Percentiles rank a stretch among this genome's conserved stretches.
These are phyloP conservation scores for Crenichthys baileyi DNA, from an alignment of 2,797 vertebrate genomes.

Conservation along the genomic window DNA sequence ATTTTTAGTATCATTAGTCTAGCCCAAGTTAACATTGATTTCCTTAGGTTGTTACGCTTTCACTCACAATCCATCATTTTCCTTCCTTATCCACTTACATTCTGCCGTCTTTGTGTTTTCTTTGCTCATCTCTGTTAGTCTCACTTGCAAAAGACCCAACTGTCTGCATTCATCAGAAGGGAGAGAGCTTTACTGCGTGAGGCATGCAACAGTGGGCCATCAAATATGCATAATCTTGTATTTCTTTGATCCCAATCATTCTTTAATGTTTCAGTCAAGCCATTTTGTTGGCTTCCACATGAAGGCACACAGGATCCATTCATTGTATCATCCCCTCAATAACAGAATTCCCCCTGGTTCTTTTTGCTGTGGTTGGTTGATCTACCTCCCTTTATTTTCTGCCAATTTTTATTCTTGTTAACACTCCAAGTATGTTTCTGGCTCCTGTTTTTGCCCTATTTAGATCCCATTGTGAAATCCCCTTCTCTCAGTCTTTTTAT, in stretches of 20 bases:
- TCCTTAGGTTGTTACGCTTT: slow-evolving; percentile 28
- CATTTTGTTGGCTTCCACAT: slow-evolving; percentile 43
- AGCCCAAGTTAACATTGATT: slow-evolving; percentile 41
- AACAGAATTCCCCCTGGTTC: slow-evolving; percentile 31
- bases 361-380: slow-evolving; percentile 41
- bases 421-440: slow-evolving; percentile 20
- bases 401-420: slow-evolving; percentile 17
- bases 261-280: slow-evolving; percentile 54
- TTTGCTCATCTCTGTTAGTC: slow-evolving; percentile 46
- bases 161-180: slow-evolving; percentile 59
- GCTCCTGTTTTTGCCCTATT: slow-evolving; percentile 23
- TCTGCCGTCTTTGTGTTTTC: slow-evolving; percentile 41
- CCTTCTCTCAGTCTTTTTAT: slow-evolving; percentile 24
- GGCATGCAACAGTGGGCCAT: slow-evolving; percentile 36
- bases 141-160: slow-evolving; percentile 57
- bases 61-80: slow-evolving; percentile 14
- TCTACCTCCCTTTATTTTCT: slow-evolving; percentile 36
- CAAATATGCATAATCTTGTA: slow-evolving; percentile 68
- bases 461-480: slow-evolving; percentile 24
- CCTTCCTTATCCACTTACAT: slow-evolving; percentile 18
- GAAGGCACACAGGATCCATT: slow-evolving; percentile 38
- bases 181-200: slow-evolving; percentile 25
- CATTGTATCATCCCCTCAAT: slow-evolving; percentile 40
- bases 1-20: slow-evolving; percentile 35
- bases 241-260: slow-evolving; percentile 65